Evolutionary conservation across 2,797 vertebrate species (phyloP).

Genomic region (Myotis vivesi): DNA sequence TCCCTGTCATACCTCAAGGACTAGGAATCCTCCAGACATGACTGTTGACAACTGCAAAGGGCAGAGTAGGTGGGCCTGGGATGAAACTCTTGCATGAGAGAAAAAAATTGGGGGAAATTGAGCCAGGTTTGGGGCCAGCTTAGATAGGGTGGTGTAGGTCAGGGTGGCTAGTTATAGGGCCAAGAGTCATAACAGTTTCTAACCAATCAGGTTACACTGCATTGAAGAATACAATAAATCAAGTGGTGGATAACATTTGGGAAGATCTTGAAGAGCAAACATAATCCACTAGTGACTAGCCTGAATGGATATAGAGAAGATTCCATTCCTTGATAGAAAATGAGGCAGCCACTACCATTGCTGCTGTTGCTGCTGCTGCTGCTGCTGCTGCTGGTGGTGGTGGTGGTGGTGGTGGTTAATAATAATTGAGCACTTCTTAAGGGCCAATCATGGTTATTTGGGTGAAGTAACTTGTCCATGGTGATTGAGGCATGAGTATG

Average conservation of each 20-base stretch:
- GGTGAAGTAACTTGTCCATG: neutral
- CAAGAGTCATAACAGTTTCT: neutral
- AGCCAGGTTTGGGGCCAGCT: neutral
- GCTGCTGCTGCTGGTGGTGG: too few relatives aligned
- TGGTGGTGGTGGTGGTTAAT: neutral
- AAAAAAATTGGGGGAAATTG: neutral
- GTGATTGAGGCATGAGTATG: neutral
- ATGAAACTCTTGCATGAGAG: neutral
- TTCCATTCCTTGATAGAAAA: neutral
- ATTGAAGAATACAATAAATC: neutral
- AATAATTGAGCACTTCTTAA: slow-evolving; percentile 14
- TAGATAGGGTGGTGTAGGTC: neutral
- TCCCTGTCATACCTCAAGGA: neutral
- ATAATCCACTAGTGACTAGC: neutral
- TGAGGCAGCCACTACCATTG: neutral
- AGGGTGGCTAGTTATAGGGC: neutral
- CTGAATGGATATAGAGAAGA: neutral
- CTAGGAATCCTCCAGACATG: neutral
- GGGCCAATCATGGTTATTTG: neutral
- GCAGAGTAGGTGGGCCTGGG: neutral
- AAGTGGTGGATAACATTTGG: neutral
- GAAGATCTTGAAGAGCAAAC: neutral
- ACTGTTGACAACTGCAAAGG: neutral
- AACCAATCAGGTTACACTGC: neutral
- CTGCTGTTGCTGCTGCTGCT: neutral